These are phyloP conservation scores for Dolichallabes microphthalmus DNA, from an alignment of 2,113 vertebrate genomes.

Conservation along the genomic window DNA sequence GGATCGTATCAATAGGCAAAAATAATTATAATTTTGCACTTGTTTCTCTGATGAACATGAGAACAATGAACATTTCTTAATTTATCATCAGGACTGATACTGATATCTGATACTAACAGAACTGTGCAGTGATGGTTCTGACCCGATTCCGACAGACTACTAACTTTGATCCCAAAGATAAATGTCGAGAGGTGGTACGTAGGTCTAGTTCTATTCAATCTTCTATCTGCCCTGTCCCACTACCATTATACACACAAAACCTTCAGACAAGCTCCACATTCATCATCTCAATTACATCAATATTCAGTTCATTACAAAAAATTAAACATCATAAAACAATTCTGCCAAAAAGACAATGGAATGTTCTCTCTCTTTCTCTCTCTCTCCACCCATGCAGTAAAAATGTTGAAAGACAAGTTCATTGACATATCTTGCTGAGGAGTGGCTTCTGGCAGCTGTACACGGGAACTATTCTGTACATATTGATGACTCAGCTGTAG, in stretches of 20 bases:
- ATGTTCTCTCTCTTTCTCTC: not conserved
- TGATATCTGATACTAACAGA: no score
- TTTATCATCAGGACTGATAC: no score
- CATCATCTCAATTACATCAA: not conserved
- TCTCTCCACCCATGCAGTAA: not conserved
- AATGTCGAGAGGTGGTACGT: no score
- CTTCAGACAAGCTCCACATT: not conserved
- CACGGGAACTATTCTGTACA: not conserved
- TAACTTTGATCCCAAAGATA: no score
- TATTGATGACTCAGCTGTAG: not conserved
- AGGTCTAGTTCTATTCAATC: no score
- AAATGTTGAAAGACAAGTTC: slow-evolving; percentile 36
- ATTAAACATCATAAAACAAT: not conserved
- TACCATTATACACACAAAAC: not conserved
- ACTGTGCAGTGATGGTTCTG: no score
- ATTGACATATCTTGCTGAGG: not conserved
- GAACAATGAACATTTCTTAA: no score
- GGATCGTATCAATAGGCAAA: no score
- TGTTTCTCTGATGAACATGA: not conserved
- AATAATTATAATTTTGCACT: no score
- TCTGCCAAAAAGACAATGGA: not conserved
- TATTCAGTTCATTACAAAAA: not conserved
- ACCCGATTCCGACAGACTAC: no score
- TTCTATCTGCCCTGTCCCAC: not conserved
- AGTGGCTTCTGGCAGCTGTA: not conserved